Conservation (phyloP, 64 coral and sea anemone genomes). For the Hydrozoanthus tunicans region DNA sequence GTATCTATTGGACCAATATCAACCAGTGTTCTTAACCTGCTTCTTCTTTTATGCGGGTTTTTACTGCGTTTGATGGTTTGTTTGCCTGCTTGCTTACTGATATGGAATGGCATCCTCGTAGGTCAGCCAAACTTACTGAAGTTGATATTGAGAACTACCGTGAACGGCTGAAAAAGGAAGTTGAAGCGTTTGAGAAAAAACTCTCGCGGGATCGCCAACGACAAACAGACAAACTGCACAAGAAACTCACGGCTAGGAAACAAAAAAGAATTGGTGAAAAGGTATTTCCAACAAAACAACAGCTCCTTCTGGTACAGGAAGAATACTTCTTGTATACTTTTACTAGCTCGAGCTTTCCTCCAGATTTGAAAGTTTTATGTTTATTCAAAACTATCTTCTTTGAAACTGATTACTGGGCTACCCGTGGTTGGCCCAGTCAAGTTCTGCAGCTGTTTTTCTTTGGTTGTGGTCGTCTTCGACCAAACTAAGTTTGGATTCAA, state of each 20-base stretch:
- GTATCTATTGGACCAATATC: too few species aligned
- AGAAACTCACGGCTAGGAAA: slow-evolving; percentile 79
- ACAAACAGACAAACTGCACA: slow-evolving; percentile 78
- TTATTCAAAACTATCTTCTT: too few species aligned
- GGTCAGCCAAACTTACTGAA: slow-evolving; percentile 70
- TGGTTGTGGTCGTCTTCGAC: too few species aligned
- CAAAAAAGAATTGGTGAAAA: slow-evolving; percentile 82
- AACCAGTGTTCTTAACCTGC: neutral
- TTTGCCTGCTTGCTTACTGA: neutral
- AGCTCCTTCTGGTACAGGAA: too few species aligned
- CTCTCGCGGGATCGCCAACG: slow-evolving; percentile 66
- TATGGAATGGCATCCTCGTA: neutral
- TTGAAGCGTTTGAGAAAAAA: slow-evolving; percentile 79
- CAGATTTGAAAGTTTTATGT: too few species aligned
- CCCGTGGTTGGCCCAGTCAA: too few species aligned
- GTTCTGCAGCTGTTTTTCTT: too few species aligned
- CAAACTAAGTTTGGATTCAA: too few species aligned
- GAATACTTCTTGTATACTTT: too few species aligned
- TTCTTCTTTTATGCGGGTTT: neutral
- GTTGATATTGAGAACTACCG: slow-evolving; percentile 60
- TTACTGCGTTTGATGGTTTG: neutral
- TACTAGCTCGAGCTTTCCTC: too few species aligned
- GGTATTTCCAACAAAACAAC: slow-evolving; percentile 15
- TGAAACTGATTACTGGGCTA: too few species aligned
- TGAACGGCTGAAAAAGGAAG: slow-evolving; percentile 73